These are phyloP conservation scores for Dione juno DNA, from an alignment of 2,888 invertebrate genomes.

Conservation along the genomic window DNA sequence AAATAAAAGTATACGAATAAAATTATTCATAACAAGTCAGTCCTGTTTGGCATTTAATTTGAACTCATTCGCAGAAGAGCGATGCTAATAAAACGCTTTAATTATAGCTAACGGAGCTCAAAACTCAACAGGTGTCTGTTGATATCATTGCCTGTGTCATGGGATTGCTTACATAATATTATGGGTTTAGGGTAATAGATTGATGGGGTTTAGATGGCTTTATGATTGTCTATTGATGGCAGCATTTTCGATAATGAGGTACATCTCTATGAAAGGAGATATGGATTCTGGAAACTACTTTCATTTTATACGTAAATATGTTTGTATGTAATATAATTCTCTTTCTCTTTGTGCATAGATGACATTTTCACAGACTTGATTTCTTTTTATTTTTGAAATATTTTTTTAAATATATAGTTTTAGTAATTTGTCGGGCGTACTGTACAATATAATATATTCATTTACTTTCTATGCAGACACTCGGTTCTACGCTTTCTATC, in stretches of 20 bases:
- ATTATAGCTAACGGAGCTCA: slow-evolving; percentile 42
- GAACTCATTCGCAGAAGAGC: slow-evolving; percentile 19
- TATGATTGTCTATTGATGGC: slow-evolving; percentile 16
- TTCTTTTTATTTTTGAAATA: too few relatives aligned
- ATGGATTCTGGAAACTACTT: neutral
- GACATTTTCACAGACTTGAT: neutral
- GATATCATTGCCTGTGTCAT: slow-evolving; percentile 29
- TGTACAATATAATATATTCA: neutral
- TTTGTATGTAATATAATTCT: too few relatives aligned
- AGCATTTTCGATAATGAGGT: slow-evolving; percentile 11
- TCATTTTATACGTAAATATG: neutral
- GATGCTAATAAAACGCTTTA: slow-evolving; percentile 43
- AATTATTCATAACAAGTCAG: neutral
- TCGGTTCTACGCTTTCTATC: neutral
- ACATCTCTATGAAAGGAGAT: neutral
- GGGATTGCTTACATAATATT: slow-evolving; percentile 27
- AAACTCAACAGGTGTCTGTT: slow-evolving; percentile 45
- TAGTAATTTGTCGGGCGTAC: too few relatives aligned
- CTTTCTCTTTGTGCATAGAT: neutral
- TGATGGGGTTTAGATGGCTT: slow-evolving; percentile 25
- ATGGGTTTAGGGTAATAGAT: slow-evolving; percentile 21
- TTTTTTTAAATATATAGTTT: too few relatives aligned
- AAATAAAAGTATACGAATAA: neutral
- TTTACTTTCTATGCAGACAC: neutral
- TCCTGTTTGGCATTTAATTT: slow-evolving; percentile 6